A percentile compares a stretch with the other conserved stretches of the same genome.
Evolutionary conservation across 1,140 invertebrate species (phyloP).

Genomic region (Gonioctena quinquepunctata): DNA sequence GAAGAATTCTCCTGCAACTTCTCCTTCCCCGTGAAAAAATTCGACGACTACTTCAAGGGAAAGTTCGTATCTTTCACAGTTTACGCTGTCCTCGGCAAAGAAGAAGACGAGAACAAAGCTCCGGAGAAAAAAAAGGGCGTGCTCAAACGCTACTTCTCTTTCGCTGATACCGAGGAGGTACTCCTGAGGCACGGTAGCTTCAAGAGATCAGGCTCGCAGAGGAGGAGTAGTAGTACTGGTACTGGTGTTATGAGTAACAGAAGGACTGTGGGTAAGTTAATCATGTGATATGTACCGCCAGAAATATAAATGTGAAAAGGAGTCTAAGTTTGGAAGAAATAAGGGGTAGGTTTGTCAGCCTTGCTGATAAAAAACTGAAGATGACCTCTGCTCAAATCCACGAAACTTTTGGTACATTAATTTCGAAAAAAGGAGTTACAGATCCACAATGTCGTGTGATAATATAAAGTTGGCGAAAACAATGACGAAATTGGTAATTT

Average conservation of each 20-base stretch:
- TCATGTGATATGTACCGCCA: no score
- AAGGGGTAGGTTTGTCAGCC: no score
- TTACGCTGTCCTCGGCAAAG: slow-evolving; percentile 70
- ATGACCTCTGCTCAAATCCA: no score
- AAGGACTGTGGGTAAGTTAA: slow-evolving; percentile 40
- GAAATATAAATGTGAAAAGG: no score
- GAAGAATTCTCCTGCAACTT: slow-evolving; percentile 64
- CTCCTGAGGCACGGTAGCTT: slow-evolving; percentile 15
- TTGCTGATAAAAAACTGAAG: no score
- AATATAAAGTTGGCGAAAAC: no score
- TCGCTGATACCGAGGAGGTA: slow-evolving; percentile 32
- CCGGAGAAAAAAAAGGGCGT: slow-evolving; percentile 38
- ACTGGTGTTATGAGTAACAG: slow-evolving; percentile 1
- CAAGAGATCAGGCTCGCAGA: slow-evolving; percentile 16
- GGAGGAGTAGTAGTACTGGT: slow-evolving; percentile 12
- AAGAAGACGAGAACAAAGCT: slow-evolving; percentile 44
- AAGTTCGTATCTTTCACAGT: slow-evolving; percentile 75
- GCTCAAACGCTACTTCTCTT: slow-evolving; percentile 37
- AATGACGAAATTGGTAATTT: no score
- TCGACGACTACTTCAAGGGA: slow-evolving; percentile 63
- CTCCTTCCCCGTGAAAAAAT: slow-evolving; percentile 54
- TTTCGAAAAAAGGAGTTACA: no score
- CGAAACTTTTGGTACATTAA: no score
- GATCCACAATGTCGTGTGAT: no score
- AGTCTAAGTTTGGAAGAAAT: no score